Evolutionary conservation across 2,888 invertebrate species (phyloP), one percentile per base, ranked within the genome.

Genomic region (Cataglyphis albicans): DNA sequence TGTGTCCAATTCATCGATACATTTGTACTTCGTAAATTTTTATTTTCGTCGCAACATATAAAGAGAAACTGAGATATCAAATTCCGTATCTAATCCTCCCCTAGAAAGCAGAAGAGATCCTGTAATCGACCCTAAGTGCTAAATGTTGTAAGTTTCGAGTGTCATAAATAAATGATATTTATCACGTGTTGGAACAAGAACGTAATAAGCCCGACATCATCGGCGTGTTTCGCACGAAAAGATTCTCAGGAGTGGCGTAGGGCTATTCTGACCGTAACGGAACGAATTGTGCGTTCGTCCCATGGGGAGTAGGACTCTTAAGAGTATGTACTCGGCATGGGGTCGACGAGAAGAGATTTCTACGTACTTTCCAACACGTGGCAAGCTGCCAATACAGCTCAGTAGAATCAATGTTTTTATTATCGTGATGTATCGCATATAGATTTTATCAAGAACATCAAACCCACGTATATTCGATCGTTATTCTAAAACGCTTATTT

Each of bases 221-320:
- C n/a, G n/a, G 52, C 3, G 44, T 44, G 18, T 55, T 41, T 38
- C 6, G 12, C 38, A 41, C 18, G n/a, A 41, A 76, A 65, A 83
- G 65, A 83, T 80, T 38, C 41, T 65, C 70, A 12, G 9, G 25
- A 5, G 25, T 38, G 25, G 15, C 21, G 15, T 55, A 72, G 29
- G 18, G 4, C 15, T 32, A 64, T 21, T 61, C 63, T 32, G 9
- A 21, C 29, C 76, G 38, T 61, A 68, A 35, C 7, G 3, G 35
- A 44, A 48, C 73, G 52, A 76, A 81, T 85, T 55, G 81, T 74
- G 72, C 52, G 55, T 25, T 48, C 41, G 73, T 57, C 63, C 84
- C 32, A 44, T 35, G 48, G 84, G 78, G 65, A 82, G 75, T 59
- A 68, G 72, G 48, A 76, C 48, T 52, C n/a, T 67, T 64, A 84